Percentiles rank a stretch among this genome's conserved stretches.
Conservation (phyloP, 2,113 vertebrate species). For the Pandion haliaetus region DNA sequence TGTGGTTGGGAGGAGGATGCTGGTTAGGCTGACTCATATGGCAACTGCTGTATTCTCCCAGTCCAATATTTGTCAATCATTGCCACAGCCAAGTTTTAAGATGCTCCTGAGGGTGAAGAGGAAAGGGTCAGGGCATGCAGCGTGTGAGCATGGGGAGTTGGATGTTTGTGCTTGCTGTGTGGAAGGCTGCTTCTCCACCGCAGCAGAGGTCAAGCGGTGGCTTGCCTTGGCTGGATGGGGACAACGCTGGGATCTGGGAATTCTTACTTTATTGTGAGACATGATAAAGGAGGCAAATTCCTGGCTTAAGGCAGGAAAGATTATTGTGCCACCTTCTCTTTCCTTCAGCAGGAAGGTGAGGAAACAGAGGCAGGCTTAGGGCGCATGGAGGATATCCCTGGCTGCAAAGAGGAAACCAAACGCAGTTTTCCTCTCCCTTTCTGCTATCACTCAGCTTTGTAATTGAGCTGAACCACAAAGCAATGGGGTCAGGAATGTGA, state of each 20-base stretch:
- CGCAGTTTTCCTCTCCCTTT: neutral
- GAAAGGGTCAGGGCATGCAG: neutral
- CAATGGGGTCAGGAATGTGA: neutral
- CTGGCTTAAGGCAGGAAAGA: neutral
- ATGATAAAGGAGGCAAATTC: neutral
- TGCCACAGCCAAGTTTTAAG: neutral
- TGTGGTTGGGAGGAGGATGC: neutral
- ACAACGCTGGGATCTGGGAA: neutral
- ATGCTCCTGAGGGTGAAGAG: neutral
- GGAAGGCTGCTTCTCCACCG: neutral
- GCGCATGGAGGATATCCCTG: neutral
- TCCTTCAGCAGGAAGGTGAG: neutral
- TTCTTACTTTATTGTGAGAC: neutral
- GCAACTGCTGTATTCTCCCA: neutral
- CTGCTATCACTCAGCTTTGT: neutral
- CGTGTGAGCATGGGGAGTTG: fast-evolving
- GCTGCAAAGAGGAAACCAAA: neutral
- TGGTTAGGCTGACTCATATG: neutral
- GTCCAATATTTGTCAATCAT: fast-evolving
- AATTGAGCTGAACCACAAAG: neutral
- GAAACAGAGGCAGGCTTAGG: neutral
- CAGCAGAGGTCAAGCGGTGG: neutral
- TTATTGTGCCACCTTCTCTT: neutral
- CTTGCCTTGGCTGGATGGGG: neutral
- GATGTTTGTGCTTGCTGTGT: neutral